phyloP scores from a whole-genome alignment of 2,888 invertebrate genomes.

The Scaptodrosophila latifasciaeformis region DNA sequence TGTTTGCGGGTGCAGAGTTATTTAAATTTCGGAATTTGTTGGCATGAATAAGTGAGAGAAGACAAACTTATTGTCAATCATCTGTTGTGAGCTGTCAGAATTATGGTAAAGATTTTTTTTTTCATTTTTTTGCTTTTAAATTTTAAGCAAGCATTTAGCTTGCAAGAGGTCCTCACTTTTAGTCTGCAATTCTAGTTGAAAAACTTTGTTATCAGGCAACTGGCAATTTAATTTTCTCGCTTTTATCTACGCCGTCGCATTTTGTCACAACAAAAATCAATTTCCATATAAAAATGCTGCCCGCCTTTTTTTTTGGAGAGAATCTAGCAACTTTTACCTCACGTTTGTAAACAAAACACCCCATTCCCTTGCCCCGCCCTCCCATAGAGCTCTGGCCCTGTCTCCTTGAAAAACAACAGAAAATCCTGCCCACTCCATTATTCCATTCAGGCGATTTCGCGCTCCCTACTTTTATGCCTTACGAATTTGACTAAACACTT shows the following conservation, averaged over 20 bases:
- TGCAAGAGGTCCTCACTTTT: too few species aligned
- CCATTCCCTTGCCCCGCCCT: constrained; percentile 12
- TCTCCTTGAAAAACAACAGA: too few species aligned
- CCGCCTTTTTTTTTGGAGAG: too few species aligned
- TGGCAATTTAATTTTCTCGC: not conserved
- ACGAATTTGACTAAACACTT: constrained; percentile 65
- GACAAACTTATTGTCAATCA: constrained; percentile 56
- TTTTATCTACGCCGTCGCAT: constrained; percentile 38
- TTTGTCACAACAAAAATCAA: constrained; percentile 60
- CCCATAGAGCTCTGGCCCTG: too few species aligned
- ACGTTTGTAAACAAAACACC: constrained; percentile 61
- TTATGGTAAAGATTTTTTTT: constrained; percentile 35
- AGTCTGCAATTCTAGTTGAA: too few species aligned
- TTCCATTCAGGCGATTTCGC: too few species aligned
- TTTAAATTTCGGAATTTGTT: constrained; percentile 55
- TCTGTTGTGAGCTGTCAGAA: constrained; percentile 45
- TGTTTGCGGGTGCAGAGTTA: constrained; percentile 47
- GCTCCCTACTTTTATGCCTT: constrained; percentile 22
- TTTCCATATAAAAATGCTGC: constrained; percentile 52
- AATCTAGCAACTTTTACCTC: constrained; percentile 37
- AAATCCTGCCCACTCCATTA: too few species aligned
- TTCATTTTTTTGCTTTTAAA: too few species aligned
- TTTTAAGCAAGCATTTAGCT: too few species aligned
- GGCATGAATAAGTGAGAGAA: not conserved
- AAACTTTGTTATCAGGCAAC: too few species aligned